phyloP scores from a whole-genome alignment of 2,888 invertebrate species.

The Maniola hyperantus region DNA sequence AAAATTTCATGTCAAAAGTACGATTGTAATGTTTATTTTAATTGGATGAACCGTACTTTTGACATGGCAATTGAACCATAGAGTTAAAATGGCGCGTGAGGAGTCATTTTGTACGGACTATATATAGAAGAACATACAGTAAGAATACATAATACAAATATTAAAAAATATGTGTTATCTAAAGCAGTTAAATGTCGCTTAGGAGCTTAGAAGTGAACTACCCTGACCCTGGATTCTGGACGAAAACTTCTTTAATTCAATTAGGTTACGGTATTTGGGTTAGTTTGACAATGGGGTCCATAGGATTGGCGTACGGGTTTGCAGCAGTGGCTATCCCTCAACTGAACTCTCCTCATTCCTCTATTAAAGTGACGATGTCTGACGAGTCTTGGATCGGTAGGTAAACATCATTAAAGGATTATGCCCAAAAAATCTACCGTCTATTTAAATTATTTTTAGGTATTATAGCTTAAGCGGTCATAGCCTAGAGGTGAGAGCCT shows the following conservation, averaged over 20 bases:
- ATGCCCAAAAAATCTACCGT: not conserved
- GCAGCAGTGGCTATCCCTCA: conserved; percentile 84
- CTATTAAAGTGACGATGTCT: conserved; percentile 61
- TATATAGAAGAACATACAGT: too few relatives aligned
- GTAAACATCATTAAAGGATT: conserved; percentile 9
- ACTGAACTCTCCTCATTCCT: conserved; percentile 61
- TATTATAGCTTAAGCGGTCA: too few relatives aligned
- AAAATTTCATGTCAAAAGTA: too few relatives aligned
- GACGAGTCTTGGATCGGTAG: conserved; percentile 84
- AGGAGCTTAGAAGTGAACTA: conserved; percentile 31
- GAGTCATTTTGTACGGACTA: too few relatives aligned
- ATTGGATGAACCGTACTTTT: too few relatives aligned
- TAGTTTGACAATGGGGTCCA: conserved; percentile 81
- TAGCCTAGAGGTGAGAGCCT: too few relatives aligned
- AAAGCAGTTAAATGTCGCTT: conserved; percentile 24
- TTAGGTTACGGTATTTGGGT: conserved; percentile 60
- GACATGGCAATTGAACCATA: too few relatives aligned
- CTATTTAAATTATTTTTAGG: not conserved
- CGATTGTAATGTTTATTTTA: too few relatives aligned
- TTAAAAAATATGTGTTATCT: not conserved
- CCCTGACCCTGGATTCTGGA: conserved; percentile 56
- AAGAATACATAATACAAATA: too few relatives aligned
- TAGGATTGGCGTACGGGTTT: conserved; percentile 84
- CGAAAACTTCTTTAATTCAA: conserved; percentile 57
- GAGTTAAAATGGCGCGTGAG: too few relatives aligned